phyloP scores from a whole-genome alignment of 2,797 vertebrate genomes.

The Myotis findleyi region DNA sequence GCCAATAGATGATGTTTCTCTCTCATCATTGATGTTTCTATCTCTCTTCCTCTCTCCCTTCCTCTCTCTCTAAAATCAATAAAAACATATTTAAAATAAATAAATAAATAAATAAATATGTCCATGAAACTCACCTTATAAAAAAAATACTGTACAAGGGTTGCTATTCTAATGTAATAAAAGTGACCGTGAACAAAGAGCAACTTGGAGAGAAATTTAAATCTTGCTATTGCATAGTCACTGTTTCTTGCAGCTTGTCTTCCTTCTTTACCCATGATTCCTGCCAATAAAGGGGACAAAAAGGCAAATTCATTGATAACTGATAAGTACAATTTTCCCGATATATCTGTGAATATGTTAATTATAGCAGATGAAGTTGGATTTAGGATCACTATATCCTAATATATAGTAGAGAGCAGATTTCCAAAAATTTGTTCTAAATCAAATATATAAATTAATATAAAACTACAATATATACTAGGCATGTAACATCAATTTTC shows the following conservation, averaged over 20 bases:
- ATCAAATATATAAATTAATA: constrained; percentile 38
- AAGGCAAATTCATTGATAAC: constrained; percentile 42
- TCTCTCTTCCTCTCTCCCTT: no score
- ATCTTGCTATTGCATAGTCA: constrained; percentile 99
- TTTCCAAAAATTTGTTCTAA: constrained; percentile 17
- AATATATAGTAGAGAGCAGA: not conserved
- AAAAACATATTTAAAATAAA: no score
- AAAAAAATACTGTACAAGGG: constrained; percentile 99
- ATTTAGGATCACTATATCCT: not conserved
- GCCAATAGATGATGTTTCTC: no score
- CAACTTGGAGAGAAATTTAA: constrained; percentile 97
- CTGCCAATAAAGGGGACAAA: constrained; percentile 85
- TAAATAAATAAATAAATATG: not conserved
- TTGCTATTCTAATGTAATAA: constrained; percentile 99
- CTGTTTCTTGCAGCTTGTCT: constrained; percentile 99
- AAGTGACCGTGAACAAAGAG: constrained; percentile 99
- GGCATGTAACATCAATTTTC: not conserved
- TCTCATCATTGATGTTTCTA: no score
- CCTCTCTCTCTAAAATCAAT: no score
- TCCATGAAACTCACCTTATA: constrained; percentile 93
- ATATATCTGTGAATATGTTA: constrained; percentile 9
- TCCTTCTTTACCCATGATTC: constrained; percentile 99
- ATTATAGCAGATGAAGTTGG: not conserved
- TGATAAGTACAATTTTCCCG: constrained; percentile 46
- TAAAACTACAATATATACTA: not conserved